Percentiles rank a stretch among this genome's conserved stretches.
phyloP scores from a whole-genome alignment of 2,888 invertebrate species.

The Eustalomyia histrio region DNA sequence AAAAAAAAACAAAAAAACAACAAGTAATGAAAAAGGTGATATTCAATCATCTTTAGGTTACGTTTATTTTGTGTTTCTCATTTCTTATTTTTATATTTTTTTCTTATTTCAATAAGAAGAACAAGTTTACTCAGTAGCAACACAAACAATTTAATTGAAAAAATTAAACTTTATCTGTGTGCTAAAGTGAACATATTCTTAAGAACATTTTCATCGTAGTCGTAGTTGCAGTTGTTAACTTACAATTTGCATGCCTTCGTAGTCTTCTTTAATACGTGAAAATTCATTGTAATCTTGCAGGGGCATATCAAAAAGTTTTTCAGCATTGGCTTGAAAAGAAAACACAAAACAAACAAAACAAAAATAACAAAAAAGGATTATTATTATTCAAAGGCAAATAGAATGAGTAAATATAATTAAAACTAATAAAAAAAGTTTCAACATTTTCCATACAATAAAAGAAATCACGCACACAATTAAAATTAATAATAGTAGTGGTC shows the following conservation, averaged over 20 bases:
- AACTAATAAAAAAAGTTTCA: constrained; percentile 45
- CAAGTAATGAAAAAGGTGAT: constrained; percentile 39
- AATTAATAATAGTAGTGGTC: constrained; percentile 17
- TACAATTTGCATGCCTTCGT: constrained; percentile 83
- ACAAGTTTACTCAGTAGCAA: constrained; percentile 47
- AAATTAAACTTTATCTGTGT: constrained; percentile 66
- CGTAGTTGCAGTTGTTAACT: constrained; percentile 47
- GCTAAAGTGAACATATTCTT: constrained; percentile 20
- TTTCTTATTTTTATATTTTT: not conserved
- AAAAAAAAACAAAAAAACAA: no score
- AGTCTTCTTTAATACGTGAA: constrained; percentile 83
- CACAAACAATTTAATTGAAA: constrained; percentile 67
- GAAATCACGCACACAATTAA: not conserved
- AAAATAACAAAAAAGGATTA: constrained; percentile 27
- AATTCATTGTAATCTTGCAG: constrained; percentile 91
- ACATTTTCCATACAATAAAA: constrained; percentile 8
- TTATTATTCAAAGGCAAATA: constrained; percentile 55
- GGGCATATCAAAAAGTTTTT: constrained; percentile 92
- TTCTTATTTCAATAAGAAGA: not conserved
- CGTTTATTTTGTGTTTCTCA: constrained; percentile 12
- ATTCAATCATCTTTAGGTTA: constrained; percentile 54
- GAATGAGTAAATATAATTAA: constrained; percentile 55
- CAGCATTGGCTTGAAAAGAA: constrained; percentile 83
- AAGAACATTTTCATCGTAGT: constrained; percentile 10
- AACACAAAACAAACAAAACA: constrained; percentile 16